These are phyloP conservation scores for Drosophila nr. medialis DNA, from an alignment of 2,888 invertebrate genomes.

Conservation along the genomic window DNA sequence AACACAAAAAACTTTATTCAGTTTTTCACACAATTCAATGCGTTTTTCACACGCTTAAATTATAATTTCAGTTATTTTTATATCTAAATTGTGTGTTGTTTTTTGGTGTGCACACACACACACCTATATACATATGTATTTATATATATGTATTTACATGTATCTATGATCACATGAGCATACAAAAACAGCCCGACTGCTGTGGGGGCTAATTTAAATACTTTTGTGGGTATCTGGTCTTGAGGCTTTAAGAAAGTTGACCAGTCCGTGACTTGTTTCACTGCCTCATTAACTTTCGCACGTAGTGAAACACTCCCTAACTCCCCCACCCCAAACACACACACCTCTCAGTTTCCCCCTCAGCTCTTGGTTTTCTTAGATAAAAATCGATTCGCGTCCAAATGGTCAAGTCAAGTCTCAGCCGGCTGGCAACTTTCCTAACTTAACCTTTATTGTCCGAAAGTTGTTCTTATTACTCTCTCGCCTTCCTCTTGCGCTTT, in stretches of 20 bases:
- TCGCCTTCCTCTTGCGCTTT: constrained; percentile 18
- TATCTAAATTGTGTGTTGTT: constrained; percentile 20
- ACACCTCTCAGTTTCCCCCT: not conserved
- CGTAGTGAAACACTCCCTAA: constrained; percentile 50
- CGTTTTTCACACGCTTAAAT: constrained; percentile 79
- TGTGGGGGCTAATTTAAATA: constrained; percentile 68
- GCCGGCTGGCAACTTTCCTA: constrained; percentile 68
- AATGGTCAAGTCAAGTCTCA: constrained; percentile 25
- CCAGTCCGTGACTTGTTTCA: constrained; percentile 69
- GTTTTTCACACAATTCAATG: constrained; percentile 82
- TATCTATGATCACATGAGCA: constrained; percentile 66
- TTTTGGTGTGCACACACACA: constrained; percentile 36
- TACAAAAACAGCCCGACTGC: constrained; percentile 39
- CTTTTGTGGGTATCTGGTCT: constrained; percentile 29
- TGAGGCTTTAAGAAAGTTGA: constrained; percentile 71
- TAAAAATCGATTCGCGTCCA: constrained; percentile 79
- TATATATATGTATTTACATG: not conserved
- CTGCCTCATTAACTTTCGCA: constrained; percentile 78
- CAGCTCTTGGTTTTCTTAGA: constrained; percentile 47
- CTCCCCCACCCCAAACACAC: not conserved
- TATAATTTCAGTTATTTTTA: constrained; percentile 73
- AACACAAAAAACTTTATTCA: constrained; percentile 37
- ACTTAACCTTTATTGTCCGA: constrained; percentile 80
- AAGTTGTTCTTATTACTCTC: constrained; percentile 73
- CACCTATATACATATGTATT: constrained; percentile 8